These are phyloP conservation scores for Alouatta caraya DNA, from an alignment of 2,797 vertebrate species.

Conservation along the genomic window DNA sequence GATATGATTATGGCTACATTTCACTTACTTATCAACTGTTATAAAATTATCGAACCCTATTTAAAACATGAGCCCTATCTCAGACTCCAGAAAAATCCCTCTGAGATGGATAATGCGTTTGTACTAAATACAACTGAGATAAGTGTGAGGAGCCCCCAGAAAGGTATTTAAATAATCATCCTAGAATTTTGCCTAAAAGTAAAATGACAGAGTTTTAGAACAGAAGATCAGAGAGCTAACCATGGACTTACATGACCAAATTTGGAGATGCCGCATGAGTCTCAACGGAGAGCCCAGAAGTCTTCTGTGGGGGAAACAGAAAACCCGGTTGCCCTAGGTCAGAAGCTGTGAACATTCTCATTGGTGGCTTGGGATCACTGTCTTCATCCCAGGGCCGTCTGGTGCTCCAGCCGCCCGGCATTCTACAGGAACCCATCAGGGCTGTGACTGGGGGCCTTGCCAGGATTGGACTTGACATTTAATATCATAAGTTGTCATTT, in stretches of 20 bases:
- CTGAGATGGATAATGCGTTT: slow-evolving; percentile 52
- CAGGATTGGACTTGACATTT: slow-evolving; percentile 69
- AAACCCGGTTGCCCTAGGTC: slow-evolving; percentile 60
- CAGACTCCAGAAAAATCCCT: slow-evolving; percentile 47
- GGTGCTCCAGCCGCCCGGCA: slow-evolving; percentile 70
- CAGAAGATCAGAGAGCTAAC: slow-evolving; percentile 69
- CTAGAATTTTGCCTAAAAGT: slow-evolving; percentile 52
- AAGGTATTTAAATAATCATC: slow-evolving; percentile 4
- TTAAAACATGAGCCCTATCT: slow-evolving; percentile 54
- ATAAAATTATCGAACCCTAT: slow-evolving; percentile 49
- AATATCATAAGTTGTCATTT: slow-evolving; percentile 71
- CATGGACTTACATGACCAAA: slow-evolving; percentile 66
- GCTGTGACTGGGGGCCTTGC: slow-evolving; percentile 67
- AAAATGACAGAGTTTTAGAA: slow-evolving; percentile 72
- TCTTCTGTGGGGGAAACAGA: slow-evolving; percentile 73
- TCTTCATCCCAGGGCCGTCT: slow-evolving; percentile 71
- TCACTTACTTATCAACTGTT: not conserved
- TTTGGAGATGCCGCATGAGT: slow-evolving; percentile 67
- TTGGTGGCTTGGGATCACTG: slow-evolving; percentile 54
- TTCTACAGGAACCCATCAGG: slow-evolving; percentile 73
- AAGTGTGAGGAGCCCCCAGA: not conserved
- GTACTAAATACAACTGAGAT: slow-evolving; percentile 5
- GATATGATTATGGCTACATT: not conserved
- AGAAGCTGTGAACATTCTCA: slow-evolving; percentile 76
- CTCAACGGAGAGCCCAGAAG: slow-evolving; percentile 72